Percentiles rank a stretch among this genome's conserved stretches.
Evolutionary conservation across 2,888 invertebrate species (phyloP).

Genomic region (Tipula helvola): DNA sequence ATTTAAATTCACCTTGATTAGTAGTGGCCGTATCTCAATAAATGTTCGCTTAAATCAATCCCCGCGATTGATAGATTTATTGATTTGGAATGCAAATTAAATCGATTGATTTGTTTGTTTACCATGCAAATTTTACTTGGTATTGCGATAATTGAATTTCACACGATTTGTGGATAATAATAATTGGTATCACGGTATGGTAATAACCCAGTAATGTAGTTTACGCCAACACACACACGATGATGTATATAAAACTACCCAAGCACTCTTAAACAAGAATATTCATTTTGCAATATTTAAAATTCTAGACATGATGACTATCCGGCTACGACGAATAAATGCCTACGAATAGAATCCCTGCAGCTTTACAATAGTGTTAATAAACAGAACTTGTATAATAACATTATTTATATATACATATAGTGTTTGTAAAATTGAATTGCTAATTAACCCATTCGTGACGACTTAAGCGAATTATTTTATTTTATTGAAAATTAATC

Average conservation of each 20-base stretch:
- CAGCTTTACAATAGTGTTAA: background rate
- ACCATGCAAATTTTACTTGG: background rate
- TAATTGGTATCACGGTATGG: background rate
- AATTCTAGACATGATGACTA: background rate
- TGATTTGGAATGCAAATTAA: background rate
- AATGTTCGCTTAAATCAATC: background rate
- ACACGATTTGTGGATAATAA: background rate
- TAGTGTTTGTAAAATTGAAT: background rate
- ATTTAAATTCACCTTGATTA: background rate
- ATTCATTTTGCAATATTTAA: background rate
- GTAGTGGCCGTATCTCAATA: background rate
- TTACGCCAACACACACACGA: background rate
- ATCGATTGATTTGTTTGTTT: background rate
- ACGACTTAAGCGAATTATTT: background rate
- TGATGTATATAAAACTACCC: background rate
- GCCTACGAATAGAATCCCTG: background rate
- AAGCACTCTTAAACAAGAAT: background rate
- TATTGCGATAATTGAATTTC: background rate
- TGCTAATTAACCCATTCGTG: background rate
- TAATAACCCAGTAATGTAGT: background rate
- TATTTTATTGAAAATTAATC: background rate
- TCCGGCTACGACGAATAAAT: background rate
- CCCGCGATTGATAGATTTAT: background rate
- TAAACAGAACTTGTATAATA: background rate
- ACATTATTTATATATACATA: background rate